These are phyloP conservation scores for Drosophila melanocephala DNA, from an alignment of 2,888 invertebrate genomes.

Conservation along the genomic window DNA sequence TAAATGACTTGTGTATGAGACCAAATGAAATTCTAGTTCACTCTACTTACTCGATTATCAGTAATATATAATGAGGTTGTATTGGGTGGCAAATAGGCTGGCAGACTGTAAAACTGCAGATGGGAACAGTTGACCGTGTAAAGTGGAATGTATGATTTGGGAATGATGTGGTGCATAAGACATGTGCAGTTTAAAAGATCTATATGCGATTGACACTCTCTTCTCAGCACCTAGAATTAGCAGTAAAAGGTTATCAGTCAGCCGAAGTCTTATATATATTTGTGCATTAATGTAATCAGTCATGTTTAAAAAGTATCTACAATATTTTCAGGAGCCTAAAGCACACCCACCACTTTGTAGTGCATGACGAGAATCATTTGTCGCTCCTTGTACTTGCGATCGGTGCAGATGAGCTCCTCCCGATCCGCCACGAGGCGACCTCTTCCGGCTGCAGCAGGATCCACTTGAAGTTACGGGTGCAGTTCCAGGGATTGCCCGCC, in stretches of 20 bases:
- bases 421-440: constrained; percentile 79
- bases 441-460: constrained; percentile 79
- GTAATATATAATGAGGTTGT: constrained; percentile 84
- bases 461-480: constrained; percentile 84
- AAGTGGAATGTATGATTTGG: constrained; percentile 81
- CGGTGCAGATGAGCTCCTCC: constrained; percentile 81
- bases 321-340: not conserved
- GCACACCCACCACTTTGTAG: constrained; percentile 80
- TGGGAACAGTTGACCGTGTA: constrained; percentile 85
- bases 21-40: too few relatives aligned
- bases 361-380: constrained; percentile 83
- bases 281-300: too few relatives aligned
- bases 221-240: constrained; percentile 24
- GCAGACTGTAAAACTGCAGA: constrained; percentile 80
- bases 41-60: constrained; percentile 79
- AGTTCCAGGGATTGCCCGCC: constrained; percentile 85
- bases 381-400: constrained; percentile 83
- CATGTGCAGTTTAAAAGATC: constrained; percentile 84
- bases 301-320: too few relatives aligned
- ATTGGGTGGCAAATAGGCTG: constrained; percentile 83
- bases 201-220: constrained; percentile 80
- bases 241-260: not conserved
- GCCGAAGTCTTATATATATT: not conserved
- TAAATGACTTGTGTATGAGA: not conserved
- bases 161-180: constrained; percentile 83